Base-by-base conservation (phyloP, 2,888 invertebrate genomes). In the Alloscopus bannaensis region DNA sequence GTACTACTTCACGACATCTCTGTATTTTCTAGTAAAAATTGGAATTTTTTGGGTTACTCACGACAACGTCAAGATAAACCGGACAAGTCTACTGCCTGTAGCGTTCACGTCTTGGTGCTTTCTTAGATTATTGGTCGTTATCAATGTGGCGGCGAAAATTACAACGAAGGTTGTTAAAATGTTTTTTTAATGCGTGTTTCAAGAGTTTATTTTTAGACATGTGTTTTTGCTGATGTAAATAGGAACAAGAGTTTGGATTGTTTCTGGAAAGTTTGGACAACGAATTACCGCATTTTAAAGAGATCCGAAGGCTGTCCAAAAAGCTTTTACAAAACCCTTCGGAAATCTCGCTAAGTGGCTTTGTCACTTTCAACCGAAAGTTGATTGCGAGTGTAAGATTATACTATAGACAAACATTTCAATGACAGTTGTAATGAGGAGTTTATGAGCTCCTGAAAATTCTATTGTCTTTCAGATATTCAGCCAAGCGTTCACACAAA, bases 261-360 rank as follows among this genome's bases (percentile, higher is more conserved):
- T 8, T 13, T 36, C 13, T 36, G 13, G 36, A 13, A 13, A 36
- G 13, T 8, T 6, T 36, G 6, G 36, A 36, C 8, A 8, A 36
- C 13, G 8, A 36, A 8, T 13, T 36, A 8, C 36, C 6, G 36
- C 8, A 6, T 6, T 8, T 8, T 6, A 13, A 36, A 13, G 36
- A 36, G 36, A 36, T 36, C 8, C 6, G 36, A 36, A 52, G 64
- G 22, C 64, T 72, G 1, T 24, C 52, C 26, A 29, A 65, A n/a
- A 22, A 18, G 16, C 31, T 72, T 0, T 3, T 42, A 20, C 50
- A 64, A 22, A 64, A 40, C 24, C 72, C 72, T 2, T 47, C 64
- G 26, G 55, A 72, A n/a, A 72, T 72, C 13, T 29, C 64, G 8
- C 28, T 72, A 16, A 42, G 64, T 28, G 72, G 72, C 2, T 72